phyloP scores from a whole-genome alignment of 1,140 invertebrate species.

The Panonychus citri region DNA sequence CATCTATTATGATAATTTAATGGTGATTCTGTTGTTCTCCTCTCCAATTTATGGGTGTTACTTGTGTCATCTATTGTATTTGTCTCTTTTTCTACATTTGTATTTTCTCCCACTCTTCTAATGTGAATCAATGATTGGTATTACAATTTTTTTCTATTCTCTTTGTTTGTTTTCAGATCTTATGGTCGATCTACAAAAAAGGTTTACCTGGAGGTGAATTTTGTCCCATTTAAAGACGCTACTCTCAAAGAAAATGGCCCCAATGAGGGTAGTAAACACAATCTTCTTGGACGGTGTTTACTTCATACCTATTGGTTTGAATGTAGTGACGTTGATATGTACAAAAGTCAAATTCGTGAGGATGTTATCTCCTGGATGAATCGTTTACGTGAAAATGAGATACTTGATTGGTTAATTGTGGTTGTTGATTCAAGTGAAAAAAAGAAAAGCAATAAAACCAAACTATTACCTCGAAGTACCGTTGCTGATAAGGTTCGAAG shows the following conservation, averaged over 20 bases:
- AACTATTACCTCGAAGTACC: conserved; percentile 68
- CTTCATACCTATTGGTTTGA: conserved; percentile 89
- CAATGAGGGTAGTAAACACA: neutral
- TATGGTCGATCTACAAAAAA: conserved; percentile 27
- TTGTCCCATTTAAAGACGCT: conserved; percentile 44
- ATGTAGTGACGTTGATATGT: conserved; percentile 33
- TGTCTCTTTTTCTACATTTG: too few relatives aligned
- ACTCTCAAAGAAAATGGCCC: conserved; percentile 3
- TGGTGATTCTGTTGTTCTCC: too few relatives aligned
- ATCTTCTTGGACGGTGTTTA: conserved; percentile 53
- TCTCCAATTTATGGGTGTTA: too few relatives aligned
- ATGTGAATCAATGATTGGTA: neutral
- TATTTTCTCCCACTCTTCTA: neutral
- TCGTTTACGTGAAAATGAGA: conserved; percentile 20
- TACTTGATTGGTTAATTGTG: conserved; percentile 78
- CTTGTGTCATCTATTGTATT: too few relatives aligned
- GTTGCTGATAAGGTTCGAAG: conserved; percentile 79
- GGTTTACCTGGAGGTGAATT: conserved; percentile 53
- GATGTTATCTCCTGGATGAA: neutral
- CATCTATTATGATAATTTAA: too few relatives aligned
- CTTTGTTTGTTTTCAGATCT: conserved; percentile 18
- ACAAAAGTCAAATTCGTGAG: neutral
- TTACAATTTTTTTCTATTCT: conserved; percentile 1
- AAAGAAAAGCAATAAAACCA: conserved; percentile 51
- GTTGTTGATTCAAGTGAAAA: conserved; percentile 75